Conservation (phyloP, 2,888 invertebrate genomes). For the Napeogenes inachia region DNA sequence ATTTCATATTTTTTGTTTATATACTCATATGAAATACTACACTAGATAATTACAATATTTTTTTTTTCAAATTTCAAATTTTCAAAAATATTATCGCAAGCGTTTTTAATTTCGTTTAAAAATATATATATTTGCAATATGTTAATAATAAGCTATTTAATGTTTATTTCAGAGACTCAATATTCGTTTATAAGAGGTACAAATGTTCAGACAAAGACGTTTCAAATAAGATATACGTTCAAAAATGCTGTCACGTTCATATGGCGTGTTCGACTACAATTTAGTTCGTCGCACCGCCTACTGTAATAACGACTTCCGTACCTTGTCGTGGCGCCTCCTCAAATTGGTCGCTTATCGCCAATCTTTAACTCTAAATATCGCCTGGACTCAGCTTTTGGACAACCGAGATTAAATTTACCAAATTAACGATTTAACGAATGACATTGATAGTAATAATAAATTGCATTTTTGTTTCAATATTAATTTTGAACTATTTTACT, state of each 20-base stretch:
- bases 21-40: too few relatives aligned
- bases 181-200: conserved; percentile 45
- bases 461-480: not conserved
- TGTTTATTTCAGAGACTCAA: conserved; percentile 11
- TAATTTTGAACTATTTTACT: too few relatives aligned
- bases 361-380: conserved; percentile 71
- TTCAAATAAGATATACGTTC: conserved; percentile 74
- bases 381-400: conserved; percentile 70
- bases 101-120: too few relatives aligned
- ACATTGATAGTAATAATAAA: not conserved
- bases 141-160: too few relatives aligned
- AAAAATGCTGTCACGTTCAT: conserved; percentile 75
- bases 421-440: not conserved
- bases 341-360: conserved; percentile 78
- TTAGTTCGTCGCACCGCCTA: conserved; percentile 73
- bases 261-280: conserved; percentile 74
- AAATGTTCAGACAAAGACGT: conserved; percentile 65
- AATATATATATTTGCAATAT: too few relatives aligned
- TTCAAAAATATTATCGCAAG: too few relatives aligned
- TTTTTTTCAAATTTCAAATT: too few relatives aligned
- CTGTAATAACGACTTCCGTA: conserved; percentile 78
- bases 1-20: too few relatives aligned
- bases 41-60: too few relatives aligned
- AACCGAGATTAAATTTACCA: conserved; percentile 46
- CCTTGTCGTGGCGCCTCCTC: conserved; percentile 76